Evolutionary conservation across 2,113 vertebrate genomes (phyloP).

Genomic region (Phocoena sinus): DNA sequence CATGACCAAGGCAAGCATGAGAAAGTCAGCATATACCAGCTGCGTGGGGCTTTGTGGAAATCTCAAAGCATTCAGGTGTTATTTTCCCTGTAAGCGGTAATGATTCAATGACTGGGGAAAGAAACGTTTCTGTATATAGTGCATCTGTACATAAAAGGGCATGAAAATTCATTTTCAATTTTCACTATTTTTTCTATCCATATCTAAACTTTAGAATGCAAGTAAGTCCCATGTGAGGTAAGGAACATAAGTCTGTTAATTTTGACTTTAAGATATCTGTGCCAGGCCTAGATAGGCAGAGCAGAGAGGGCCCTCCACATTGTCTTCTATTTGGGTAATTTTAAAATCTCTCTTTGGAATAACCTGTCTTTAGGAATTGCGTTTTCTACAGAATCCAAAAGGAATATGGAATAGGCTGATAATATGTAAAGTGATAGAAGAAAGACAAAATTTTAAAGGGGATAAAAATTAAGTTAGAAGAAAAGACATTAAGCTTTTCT

Average conservation of each 20-base stretch:
- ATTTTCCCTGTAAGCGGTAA: neutral
- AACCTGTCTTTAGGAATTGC: neutral
- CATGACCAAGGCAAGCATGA: neutral
- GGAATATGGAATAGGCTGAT: neutral
- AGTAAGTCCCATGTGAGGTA: neutral
- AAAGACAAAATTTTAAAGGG: neutral
- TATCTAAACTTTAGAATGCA: neutral
- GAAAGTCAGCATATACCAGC: no score
- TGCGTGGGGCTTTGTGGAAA: neutral
- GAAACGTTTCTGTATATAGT: neutral
- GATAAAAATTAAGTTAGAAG: neutral
- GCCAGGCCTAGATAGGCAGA: neutral
- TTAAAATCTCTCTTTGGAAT: neutral
- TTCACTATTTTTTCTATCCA: neutral
- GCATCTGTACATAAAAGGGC: neutral
- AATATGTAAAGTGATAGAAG: neutral
- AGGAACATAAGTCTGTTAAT: neutral
- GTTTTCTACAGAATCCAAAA: neutral
- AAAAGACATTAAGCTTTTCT: neutral
- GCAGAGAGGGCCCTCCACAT: fast-evolving
- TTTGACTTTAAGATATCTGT: neutral
- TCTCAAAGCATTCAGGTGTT: neutral
- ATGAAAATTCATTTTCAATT: neutral
- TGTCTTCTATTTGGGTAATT: neutral
- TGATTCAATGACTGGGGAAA: neutral